A percentile compares a stretch with the other conserved stretches of the same genome.
phyloP scores from a whole-genome alignment of 2,113 vertebrate species.

The Hydrochoerus hydrochaeris region DNA sequence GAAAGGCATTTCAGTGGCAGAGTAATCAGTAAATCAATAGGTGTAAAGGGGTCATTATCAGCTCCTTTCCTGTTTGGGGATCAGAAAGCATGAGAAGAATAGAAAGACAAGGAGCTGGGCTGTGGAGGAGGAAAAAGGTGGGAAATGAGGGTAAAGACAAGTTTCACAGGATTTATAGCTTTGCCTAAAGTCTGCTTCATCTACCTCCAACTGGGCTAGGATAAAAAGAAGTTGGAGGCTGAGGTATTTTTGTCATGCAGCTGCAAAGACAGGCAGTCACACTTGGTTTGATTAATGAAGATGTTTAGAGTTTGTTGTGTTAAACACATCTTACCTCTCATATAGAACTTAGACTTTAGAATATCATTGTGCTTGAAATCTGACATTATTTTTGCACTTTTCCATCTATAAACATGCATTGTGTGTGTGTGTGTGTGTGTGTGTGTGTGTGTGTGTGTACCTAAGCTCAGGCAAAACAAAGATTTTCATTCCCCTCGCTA shows the following conservation, averaged over 20 bases:
- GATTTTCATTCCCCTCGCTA: not conserved
- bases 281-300: slow-evolving; percentile 55
- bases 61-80: slow-evolving; percentile 21
- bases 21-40: slow-evolving; percentile 58
- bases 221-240: slow-evolving; percentile 47
- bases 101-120: not conserved
- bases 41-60: slow-evolving; percentile 45
- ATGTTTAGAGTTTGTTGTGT: slow-evolving; percentile 59
- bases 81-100: not conserved
- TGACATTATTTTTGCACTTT: slow-evolving; percentile 30
- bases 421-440: not conserved
- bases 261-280: slow-evolving; percentile 12
- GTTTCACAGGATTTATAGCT: slow-evolving; percentile 27
- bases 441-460: not conserved
- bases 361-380: slow-evolving; percentile 32
- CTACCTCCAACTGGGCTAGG: slow-evolving; percentile 60
- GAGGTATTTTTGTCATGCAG: slow-evolving; percentile 51
- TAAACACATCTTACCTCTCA: slow-evolving; percentile 32
- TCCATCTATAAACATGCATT: not conserved
- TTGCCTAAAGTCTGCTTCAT: not conserved
- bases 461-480: not conserved
- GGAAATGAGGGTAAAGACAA: not conserved
- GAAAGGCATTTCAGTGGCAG: not conserved
- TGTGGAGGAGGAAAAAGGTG: not conserved
- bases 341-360: slow-evolving; percentile 43